These are phyloP conservation scores for Quiscalus mexicanus DNA, from an alignment of 2,113 vertebrate genomes.

Conservation along the genomic window DNA sequence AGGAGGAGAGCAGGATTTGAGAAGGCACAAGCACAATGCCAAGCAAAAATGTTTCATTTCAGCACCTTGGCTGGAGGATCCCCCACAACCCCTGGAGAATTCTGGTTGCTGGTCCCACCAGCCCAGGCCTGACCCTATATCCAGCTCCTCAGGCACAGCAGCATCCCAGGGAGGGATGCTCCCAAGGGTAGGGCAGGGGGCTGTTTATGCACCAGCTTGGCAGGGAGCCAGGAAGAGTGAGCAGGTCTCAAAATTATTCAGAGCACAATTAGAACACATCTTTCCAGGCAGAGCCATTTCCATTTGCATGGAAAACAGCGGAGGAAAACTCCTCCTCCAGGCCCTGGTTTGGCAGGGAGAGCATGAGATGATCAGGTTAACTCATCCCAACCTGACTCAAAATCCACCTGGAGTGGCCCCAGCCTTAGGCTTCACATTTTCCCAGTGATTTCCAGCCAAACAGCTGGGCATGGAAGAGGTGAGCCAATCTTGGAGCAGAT, in stretches of 20 bases:
- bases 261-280: background rate
- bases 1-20: background rate
- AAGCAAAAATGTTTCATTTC: background rate
- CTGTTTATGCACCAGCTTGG: background rate
- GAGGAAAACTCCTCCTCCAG: background rate
- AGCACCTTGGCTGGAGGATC: background rate
- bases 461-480: background rate
- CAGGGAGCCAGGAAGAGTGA: background rate
- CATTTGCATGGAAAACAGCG: background rate
- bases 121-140: fast-evolving
- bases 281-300: background rate
- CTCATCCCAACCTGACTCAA: background rate
- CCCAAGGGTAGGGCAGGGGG: background rate
- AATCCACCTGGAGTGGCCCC: background rate
- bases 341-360: background rate
- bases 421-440: background rate
- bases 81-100: background rate
- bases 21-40: background rate
- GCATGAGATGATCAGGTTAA: fast-evolving
- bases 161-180: background rate
- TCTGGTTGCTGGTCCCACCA: background rate
- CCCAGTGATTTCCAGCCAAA: background rate
- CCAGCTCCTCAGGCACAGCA: background rate
- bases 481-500: background rate
- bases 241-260: background rate